Base-by-base conservation (phyloP, 1,140 invertebrate genomes). In the Ladona fulva region DNA sequence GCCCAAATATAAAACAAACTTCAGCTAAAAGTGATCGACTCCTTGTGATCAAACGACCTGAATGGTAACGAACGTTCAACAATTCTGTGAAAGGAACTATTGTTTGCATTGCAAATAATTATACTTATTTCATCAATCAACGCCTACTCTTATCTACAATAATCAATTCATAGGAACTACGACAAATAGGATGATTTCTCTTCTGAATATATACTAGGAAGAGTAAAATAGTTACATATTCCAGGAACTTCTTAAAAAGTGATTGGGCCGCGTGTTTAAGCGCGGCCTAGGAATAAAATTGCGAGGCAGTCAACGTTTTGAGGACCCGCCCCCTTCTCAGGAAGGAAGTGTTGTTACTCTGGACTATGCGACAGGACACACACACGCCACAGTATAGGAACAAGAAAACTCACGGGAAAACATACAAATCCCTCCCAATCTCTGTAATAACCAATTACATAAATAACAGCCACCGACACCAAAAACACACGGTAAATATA, bases 391-490 rank as follows among this genome's bases (percentile, higher is more conserved):
- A 66, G 16, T 6, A 19, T 66, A 66, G 52, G 52, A 66, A 66
- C 52, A 66, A 66, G 52, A 66, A 66, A 19, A 66, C 12, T 19
- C 52, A 66, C 52, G 16, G n/a, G n/a, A 66, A 16, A 66, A 22
- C 52, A 66, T 22, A 22, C 52, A 66, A 66, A 16, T 16, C 52
- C 52, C n/a, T 66, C 16, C n/a, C 52, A 66, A 66, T 12, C 16
- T 19, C 14, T 66, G 3, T 12, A 66, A 66, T 66, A 66, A 66
- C 52, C 52, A 22, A 6, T 66, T 66, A 66, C 52, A 66, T 66
- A 66, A 66, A 66, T 66, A 66, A 66, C 52, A 66, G 52, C 52
- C 52, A 66, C 52, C 52, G 52, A 66, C 52, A 66, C 52, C 52
- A 66, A 66, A 66, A 66, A 66, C 14, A 66, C 52, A 66, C 52